A percentile compares a stretch with the other conserved stretches of the same genome.
phyloP scores from a whole-genome alignment of 1,140 invertebrate species.

The Trichonephila clavata region DNA sequence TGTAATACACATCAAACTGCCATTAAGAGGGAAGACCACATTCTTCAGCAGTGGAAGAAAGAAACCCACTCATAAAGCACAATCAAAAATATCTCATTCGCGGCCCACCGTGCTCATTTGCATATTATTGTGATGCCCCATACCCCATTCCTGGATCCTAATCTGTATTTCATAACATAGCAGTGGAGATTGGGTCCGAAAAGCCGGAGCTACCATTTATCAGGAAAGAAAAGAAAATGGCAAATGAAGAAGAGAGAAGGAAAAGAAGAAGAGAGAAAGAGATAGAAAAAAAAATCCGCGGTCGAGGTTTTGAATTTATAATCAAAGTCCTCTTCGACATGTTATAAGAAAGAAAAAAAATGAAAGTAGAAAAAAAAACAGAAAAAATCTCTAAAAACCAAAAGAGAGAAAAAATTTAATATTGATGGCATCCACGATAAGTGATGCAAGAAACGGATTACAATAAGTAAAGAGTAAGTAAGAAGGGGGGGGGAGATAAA shows the following conservation, averaged over 20 bases:
- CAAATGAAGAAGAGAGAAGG: constrained; percentile 36
- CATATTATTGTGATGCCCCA: constrained; percentile 65
- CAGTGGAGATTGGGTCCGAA: constrained; percentile 50
- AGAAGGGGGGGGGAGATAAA: background rate
- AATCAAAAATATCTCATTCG: constrained; percentile 70
- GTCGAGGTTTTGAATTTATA: constrained; percentile 73
- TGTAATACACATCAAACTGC: constrained; percentile 70
- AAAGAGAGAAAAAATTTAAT: constrained; percentile 68
- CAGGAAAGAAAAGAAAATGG: constrained; percentile 54
- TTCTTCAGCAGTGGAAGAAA: constrained; percentile 16
- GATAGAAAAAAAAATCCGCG: constrained; percentile 16
- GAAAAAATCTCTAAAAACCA: background rate
- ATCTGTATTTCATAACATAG: constrained; percentile 74
- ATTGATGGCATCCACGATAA: constrained; percentile 70
- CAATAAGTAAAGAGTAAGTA: constrained; percentile 52
- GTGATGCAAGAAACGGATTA: constrained; percentile 68
- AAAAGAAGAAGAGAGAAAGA: background rate
- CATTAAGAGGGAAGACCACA: constrained; percentile 56
- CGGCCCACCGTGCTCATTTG: constrained; percentile 46
- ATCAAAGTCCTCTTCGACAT: constrained; percentile 69
- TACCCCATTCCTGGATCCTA: constrained; percentile 49
- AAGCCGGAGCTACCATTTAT: constrained; percentile 55
- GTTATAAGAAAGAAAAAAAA: constrained; percentile 34
- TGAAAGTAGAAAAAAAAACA: background rate
- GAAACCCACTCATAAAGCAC: constrained; percentile 62